phyloP scores from a whole-genome alignment of 30 jellyfish, hydroid and myxozoan genomes.

The Phacellophora camtschatica region DNA sequence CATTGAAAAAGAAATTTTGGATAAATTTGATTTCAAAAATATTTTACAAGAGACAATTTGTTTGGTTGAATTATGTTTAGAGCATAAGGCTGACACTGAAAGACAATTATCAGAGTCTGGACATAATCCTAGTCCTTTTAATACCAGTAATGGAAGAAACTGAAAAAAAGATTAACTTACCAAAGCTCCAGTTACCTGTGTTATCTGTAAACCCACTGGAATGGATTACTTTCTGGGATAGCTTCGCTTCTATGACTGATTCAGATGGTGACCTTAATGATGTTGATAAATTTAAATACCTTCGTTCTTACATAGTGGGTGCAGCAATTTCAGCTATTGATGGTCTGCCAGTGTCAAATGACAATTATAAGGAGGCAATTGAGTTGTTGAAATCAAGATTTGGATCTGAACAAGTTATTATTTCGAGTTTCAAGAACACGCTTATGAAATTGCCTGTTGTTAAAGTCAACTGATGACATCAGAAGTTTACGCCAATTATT shows the following conservation, averaged over 20 bases:
- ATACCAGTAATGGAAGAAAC: background rate
- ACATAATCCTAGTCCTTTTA: background rate
- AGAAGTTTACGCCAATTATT: slow-evolving; percentile 2
- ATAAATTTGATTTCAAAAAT: background rate
- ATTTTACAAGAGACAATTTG: background rate
- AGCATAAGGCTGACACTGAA: background rate
- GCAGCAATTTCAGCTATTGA: background rate
- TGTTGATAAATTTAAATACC: background rate
- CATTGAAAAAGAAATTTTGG: background rate
- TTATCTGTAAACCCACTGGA: slow-evolving; percentile 19
- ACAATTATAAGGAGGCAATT: slow-evolving; percentile 27
- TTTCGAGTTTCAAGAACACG: slow-evolving; percentile 20
- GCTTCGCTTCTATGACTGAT: background rate
- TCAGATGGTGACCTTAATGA: background rate
- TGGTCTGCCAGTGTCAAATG: slow-evolving; percentile 17
- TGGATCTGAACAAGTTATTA: slow-evolving; percentile 29
- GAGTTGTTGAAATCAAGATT: background rate
- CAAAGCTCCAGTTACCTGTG: slow-evolving; percentile 14
- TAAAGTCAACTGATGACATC: background rate
- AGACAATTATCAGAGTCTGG: background rate
- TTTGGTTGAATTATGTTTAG: background rate
- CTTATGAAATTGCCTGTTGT: background rate
- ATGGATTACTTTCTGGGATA: slow-evolving; percentile 40
- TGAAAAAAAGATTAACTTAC: background rate
- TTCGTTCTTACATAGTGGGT: background rate